A percentile compares a stretch with the other conserved stretches of the same genome.
These are phyloP conservation scores for Rhincodon typus DNA, from an alignment of 2,797 vertebrate species.

Conservation along the genomic window DNA sequence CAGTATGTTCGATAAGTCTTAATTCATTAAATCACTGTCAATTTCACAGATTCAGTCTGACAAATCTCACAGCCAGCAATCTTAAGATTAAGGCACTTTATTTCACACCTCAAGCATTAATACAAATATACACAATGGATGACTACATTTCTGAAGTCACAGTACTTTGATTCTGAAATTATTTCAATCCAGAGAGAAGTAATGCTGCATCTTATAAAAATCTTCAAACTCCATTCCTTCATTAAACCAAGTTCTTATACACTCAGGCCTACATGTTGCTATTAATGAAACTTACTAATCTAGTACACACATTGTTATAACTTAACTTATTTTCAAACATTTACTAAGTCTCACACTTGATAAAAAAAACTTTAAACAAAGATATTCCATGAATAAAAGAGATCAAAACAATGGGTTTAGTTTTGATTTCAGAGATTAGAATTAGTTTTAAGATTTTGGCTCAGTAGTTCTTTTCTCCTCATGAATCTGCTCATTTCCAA, in stretches of 20 bases:
- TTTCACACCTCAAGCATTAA: constrained; percentile 30
- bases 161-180: background rate
- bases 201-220: background rate
- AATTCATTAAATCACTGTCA: background rate
- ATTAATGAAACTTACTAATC: background rate
- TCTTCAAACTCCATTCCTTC: background rate
- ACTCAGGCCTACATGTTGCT: background rate
- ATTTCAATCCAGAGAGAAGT: constrained; percentile 15
- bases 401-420: background rate
- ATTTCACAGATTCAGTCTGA: background rate
- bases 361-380: background rate
- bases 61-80: background rate
- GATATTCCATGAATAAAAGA: background rate
- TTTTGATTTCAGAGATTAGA: background rate
- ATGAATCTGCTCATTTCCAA: background rate
- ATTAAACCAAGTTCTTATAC: background rate
- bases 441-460: background rate
- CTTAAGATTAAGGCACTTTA: constrained; percentile 34
- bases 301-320: background rate
- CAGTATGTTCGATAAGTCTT: background rate
- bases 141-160: background rate
- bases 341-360: constrained; percentile 19
- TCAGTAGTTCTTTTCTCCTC: background rate
- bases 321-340: constrained; percentile 10
- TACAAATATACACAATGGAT: constrained; percentile 22